These are phyloP conservation scores for Phaonia tiefii DNA, from an alignment of 2,888 invertebrate species.

Conservation along the genomic window DNA sequence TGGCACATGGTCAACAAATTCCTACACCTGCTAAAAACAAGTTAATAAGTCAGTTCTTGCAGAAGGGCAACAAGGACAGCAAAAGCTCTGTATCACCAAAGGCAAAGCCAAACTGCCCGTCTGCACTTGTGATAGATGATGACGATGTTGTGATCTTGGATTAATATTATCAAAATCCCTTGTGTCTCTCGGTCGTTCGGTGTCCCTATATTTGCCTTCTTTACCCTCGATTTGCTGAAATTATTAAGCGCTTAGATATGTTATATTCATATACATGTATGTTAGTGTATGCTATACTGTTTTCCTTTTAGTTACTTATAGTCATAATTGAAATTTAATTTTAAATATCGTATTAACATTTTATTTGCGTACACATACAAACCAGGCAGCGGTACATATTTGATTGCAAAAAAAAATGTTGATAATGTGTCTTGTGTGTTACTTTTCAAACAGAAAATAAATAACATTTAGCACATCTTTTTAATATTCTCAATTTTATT, in stretches of 20 bases:
- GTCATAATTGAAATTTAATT: constrained; percentile 45
- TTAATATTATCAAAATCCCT: constrained; percentile 24
- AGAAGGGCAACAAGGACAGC: constrained; percentile 67
- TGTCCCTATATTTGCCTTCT: constrained; percentile 15
- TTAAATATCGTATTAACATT: constrained; percentile 12
- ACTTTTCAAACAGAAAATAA: constrained; percentile 25
- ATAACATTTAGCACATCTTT: constrained; percentile 5
- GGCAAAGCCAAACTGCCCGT: constrained; percentile 35
- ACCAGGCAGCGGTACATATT: neutral
- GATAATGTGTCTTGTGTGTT: neutral
- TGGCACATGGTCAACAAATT: constrained; percentile 76
- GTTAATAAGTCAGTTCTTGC: constrained; percentile 81
- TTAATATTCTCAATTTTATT: neutral
- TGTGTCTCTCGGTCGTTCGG: constrained; percentile 10
- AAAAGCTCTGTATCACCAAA: constrained; percentile 24
- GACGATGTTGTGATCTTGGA: constrained; percentile 72
- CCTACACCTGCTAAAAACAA: constrained; percentile 76
- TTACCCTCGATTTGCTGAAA: constrained; percentile 5
- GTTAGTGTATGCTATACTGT: constrained; percentile 50
- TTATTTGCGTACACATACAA: neutral
- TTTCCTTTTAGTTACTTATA: constrained; percentile 54
- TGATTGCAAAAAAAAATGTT: neutral
- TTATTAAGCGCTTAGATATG: constrained; percentile 56
- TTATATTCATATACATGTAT: constrained; percentile 53
- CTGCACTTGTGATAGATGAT: constrained; percentile 33